Evolutionary conservation across 2,797 vertebrate species (phyloP).

Genomic region (Cirrhinus mrigala): DNA sequence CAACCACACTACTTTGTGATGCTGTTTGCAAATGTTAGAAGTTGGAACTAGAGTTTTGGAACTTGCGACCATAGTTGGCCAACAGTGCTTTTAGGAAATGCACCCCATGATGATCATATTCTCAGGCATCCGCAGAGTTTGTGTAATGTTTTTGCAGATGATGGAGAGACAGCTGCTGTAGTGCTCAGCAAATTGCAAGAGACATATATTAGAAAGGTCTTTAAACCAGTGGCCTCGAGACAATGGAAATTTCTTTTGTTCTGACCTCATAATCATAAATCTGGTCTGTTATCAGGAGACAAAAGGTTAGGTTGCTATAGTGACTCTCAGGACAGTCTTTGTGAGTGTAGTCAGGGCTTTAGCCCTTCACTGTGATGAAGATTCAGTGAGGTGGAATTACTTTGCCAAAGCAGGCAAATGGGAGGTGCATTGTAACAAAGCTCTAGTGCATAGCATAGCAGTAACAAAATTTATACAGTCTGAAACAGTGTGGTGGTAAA

Average conservation of each 20-base stretch:
- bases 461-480: background rate
- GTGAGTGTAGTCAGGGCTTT: background rate
- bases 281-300: background rate
- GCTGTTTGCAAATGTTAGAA: background rate
- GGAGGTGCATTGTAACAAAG: background rate
- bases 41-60: background rate
- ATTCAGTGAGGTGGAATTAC: slow-evolving; percentile 13
- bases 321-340: background rate
- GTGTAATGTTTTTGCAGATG: background rate
- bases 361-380: background rate
- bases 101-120: background rate
- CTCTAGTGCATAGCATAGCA: background rate
- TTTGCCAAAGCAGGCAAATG: background rate
- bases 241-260: background rate
- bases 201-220: background rate
- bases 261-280: background rate
- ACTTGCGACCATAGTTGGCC: background rate
- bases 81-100: background rate
- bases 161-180: background rate
- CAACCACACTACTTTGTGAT: background rate
- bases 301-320: slow-evolving; percentile 13
- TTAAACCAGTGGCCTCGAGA: background rate
- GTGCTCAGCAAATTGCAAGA: background rate
- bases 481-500: background rate
- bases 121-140: background rate